Evolutionary conservation across 2,113 vertebrate species (phyloP), one percentile per base, ranked within the genome.

Genomic region (Bufo bufo): DNA sequence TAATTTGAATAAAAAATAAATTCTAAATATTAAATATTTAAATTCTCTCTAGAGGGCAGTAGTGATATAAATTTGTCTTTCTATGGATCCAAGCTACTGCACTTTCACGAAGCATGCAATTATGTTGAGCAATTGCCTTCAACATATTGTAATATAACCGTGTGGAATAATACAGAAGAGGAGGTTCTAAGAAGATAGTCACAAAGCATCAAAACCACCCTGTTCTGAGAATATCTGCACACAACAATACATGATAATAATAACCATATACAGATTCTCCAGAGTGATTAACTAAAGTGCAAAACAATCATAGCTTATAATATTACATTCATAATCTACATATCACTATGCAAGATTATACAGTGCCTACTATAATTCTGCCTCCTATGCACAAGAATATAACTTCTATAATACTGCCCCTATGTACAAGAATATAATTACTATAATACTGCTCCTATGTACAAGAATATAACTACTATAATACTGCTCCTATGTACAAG

Each of bases 1-100:
- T 33, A 54, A 54, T 11, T 54, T 54, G 52, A 54, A 54, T 54
- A 54, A 54, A 54, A 54, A 54, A 10, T 20, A 71, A 23, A 72
- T 72, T 72, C 33, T 16, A 72, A 12, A 72, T 6, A 13, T 1
- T 33, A 12, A 33, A 33, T 33, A 72, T n/a, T 50, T 6, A n/a
- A 10, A 6, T n/a, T 11, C 16, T 8, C 85, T 50, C 58, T 43
- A 86, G 85, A 52, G 85, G 85, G 85, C 85, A 86, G 85, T 43
- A 33, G 19, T 10, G 54, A 20, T 13, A 63, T 10, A 61, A 8
- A 6, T 20, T 43, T 74, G 6, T 12, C 2, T 54, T 11, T 43
- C 50, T 13, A 9, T 19, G 14, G 45, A n/a, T 52, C 0, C 12
- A 61, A 11, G 3, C 33, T 50, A 19, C n/a, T 16, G 9, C 49